A percentile compares a stretch with the other conserved stretches of the same genome.
These are phyloP conservation scores for Okamejei kenojei DNA, from an alignment of 2,797 vertebrate species.

Conservation along the genomic window DNA sequence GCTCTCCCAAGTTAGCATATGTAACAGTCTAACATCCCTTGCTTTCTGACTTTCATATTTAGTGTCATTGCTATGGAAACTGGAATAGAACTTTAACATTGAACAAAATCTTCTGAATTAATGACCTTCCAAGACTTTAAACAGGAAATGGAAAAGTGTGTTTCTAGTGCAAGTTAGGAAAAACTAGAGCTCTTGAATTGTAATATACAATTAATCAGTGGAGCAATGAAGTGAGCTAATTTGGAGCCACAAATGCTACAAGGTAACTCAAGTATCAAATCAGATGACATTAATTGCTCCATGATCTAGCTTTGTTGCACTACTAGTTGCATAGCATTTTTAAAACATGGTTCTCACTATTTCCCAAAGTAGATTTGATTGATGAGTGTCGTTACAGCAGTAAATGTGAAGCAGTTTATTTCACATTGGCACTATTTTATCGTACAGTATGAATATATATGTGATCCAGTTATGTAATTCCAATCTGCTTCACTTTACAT, in stretches of 20 bases:
- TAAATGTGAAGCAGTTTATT: background rate
- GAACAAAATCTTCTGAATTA: background rate
- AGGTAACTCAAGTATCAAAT: background rate
- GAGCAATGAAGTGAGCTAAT: background rate
- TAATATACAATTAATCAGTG: conserved; percentile 5
- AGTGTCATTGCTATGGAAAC: background rate
- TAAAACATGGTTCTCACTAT: background rate
- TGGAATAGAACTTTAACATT: background rate
- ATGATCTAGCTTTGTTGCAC: background rate
- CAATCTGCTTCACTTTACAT: background rate
- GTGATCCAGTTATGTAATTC: background rate
- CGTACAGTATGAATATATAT: background rate
- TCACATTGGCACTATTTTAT: background rate
- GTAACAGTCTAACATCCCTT: background rate
- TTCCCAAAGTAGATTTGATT: background rate
- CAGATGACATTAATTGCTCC: background rate
- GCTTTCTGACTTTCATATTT: background rate
- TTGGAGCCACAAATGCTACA: background rate
- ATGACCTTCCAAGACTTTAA: background rate
- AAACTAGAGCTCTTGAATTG: background rate
- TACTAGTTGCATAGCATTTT: background rate
- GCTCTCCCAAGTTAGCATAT: background rate
- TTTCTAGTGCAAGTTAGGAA: background rate
- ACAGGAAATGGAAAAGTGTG: conserved; percentile 1
- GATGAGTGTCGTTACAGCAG: background rate